A percentile compares a stretch with the other conserved stretches of the same genome.
Conservation (phyloP, 1,140 invertebrate genomes). For the Caenorhabditis inopinata region DNA sequence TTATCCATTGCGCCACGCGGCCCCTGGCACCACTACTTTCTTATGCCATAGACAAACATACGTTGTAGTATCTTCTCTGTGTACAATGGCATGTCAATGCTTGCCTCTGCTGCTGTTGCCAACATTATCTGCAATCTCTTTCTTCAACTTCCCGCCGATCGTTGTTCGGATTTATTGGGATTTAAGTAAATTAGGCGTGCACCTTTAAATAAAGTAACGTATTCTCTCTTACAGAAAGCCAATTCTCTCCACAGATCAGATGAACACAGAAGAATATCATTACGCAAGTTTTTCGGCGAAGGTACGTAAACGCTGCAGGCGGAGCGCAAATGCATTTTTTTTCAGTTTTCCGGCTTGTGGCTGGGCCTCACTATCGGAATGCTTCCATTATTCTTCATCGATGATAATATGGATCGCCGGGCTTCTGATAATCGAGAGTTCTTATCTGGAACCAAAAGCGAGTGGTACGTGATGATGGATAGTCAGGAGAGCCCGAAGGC, state of each 20-base stretch:
- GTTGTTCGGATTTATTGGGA: not conserved
- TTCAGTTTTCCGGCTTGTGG: not conserved
- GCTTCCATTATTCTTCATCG: constrained; percentile 17
- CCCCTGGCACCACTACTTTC: constrained; percentile 24
- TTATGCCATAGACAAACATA: not conserved
- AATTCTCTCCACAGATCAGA: not conserved
- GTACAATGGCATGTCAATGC: constrained; percentile 27
- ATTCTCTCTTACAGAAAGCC: not conserved
- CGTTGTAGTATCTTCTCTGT: constrained; percentile 1
- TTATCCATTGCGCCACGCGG: constrained; percentile 59
- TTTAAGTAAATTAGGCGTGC: not conserved
- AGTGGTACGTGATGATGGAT: not conserved
- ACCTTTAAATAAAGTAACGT: not conserved
- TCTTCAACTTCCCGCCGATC: not conserved
- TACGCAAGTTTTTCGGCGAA: not conserved
- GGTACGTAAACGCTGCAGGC: no score
- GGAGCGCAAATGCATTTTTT: not conserved
- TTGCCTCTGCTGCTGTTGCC: constrained; percentile 13
- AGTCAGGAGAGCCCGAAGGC: not conserved
- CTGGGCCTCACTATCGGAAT: not conserved
- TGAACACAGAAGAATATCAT: not conserved
- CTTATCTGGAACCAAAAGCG: not conserved
- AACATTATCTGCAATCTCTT: constrained; percentile 12
- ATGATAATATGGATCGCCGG: not conserved
- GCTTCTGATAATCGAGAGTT: not conserved